Percentiles rank a stretch among this genome's conserved stretches.
These are phyloP conservation scores for Coenobita brevimanus DNA, from an alignment of 1,140 invertebrate genomes.

Conservation along the genomic window DNA sequence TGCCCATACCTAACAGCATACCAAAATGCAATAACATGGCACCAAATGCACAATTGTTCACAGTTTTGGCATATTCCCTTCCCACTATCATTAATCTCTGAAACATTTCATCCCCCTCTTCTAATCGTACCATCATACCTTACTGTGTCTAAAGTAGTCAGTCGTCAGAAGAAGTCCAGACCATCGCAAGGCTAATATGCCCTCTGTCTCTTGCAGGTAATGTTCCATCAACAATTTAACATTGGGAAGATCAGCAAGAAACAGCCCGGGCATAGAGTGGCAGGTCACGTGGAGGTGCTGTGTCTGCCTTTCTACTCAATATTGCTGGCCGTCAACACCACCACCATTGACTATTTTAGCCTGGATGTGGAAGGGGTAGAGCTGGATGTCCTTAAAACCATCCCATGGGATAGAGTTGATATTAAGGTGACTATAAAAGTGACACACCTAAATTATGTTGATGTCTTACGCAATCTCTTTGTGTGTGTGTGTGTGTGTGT, in stretches of 20 bases:
- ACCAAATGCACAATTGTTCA: no score
- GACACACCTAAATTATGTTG: no score
- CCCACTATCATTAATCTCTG: no score
- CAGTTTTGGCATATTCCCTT: no score
- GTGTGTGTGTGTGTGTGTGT: no score
- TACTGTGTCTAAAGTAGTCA: no score
- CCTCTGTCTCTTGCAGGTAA: constrained; percentile 62
- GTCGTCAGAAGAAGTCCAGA: no score
- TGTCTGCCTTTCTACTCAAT: constrained; percentile 73
- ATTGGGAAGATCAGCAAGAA: constrained; percentile 56
- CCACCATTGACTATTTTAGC: constrained; percentile 73
- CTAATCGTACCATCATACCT: no score
- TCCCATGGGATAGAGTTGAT: constrained; percentile 72
- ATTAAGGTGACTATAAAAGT: constrained; percentile 71
- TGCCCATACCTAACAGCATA: constrained; percentile 15
- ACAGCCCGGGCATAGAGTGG: constrained; percentile 4
- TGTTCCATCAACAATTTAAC: constrained; percentile 65
- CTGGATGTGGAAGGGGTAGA: constrained; percentile 73
- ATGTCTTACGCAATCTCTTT: no score
- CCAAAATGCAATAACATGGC: not conserved
- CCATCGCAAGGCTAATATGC: no score
- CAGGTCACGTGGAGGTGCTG: constrained; percentile 69
- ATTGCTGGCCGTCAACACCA: constrained; percentile 71
- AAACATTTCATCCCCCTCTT: no score
- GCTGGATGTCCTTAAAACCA: constrained; percentile 71